Conservation (phyloP, 1,140 invertebrate species). For the Dendrolimus kikuchii region DNA sequence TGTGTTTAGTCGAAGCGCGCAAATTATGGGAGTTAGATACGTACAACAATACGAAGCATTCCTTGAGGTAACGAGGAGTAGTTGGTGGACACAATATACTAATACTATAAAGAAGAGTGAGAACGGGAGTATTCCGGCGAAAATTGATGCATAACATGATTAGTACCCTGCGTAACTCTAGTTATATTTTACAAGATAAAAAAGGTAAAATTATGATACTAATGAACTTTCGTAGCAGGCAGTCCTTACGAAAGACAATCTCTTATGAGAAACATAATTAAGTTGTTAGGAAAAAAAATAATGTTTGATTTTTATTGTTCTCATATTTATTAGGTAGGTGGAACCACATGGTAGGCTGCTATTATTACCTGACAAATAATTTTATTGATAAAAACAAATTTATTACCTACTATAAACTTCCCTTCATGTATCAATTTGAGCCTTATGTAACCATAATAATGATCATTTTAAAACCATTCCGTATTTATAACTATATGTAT, state of each 20-base stretch:
- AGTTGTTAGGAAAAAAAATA: constrained; percentile 19
- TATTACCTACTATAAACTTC: constrained; percentile 5
- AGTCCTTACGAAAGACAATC: constrained; percentile 13
- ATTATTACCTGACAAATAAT: constrained; percentile 49
- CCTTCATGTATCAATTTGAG: constrained; percentile 9
- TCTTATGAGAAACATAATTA: constrained; percentile 27
- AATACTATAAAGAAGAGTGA: no score
- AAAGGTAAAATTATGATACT: not conserved
- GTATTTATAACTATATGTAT: constrained; percentile 2
- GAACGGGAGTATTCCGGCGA: no score
- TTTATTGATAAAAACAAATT: constrained; percentile 31
- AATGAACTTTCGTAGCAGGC: no score
- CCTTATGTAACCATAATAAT: constrained; percentile 9
- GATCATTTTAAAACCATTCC: not conserved
- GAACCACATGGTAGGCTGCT: constrained; percentile 15
- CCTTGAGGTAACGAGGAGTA: no score
- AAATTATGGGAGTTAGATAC: no score
- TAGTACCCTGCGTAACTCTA: no score
- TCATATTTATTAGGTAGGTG: constrained; percentile 30
- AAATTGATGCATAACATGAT: no score
- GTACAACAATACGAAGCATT: no score
- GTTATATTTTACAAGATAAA: not conserved
- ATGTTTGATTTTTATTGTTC: constrained; percentile 14
- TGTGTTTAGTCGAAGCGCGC: no score
- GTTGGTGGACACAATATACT: no score